Evolutionary conservation across 2,888 invertebrate species (phyloP).

Genomic region (Tetranychus piercei): DNA sequence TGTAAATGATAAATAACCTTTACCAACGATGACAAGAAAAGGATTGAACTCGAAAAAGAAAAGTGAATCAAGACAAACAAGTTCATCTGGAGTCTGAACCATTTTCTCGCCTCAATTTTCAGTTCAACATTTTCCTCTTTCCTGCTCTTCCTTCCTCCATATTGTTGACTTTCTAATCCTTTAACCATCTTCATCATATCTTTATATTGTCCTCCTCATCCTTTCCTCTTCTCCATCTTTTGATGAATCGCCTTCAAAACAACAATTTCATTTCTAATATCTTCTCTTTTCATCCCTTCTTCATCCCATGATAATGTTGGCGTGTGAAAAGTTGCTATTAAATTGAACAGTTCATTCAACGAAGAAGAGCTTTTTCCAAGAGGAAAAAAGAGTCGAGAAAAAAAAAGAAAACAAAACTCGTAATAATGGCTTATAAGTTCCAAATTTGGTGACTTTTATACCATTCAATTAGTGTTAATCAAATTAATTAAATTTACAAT

Average conservation of each 20-base stretch:
- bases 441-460: too few species aligned
- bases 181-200: not conserved
- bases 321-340: not conserved
- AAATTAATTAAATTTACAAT: too few species aligned
- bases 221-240: not conserved
- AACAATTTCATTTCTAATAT: not conserved
- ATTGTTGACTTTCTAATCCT: not conserved
- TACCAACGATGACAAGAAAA: too few species aligned
- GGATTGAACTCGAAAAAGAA: too few species aligned
- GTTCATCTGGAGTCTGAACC: not conserved
- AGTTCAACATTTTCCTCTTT: not conserved
- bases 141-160: constrained; percentile 4
- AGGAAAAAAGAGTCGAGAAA: too few species aligned
- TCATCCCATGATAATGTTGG: not conserved
- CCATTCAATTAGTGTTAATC: too few species aligned
- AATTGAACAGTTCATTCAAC: not conserved
- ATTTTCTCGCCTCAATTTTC: not conserved
- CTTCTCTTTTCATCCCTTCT: not conserved
- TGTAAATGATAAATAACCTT: too few species aligned
- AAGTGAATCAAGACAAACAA: too few species aligned
- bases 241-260: not conserved
- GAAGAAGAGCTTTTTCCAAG: not conserved
- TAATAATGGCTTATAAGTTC: too few species aligned
- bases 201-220: not conserved
- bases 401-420: too few species aligned